These are phyloP conservation scores for Corapipo altera DNA, from an alignment of 2,113 vertebrate species.

Conservation along the genomic window DNA sequence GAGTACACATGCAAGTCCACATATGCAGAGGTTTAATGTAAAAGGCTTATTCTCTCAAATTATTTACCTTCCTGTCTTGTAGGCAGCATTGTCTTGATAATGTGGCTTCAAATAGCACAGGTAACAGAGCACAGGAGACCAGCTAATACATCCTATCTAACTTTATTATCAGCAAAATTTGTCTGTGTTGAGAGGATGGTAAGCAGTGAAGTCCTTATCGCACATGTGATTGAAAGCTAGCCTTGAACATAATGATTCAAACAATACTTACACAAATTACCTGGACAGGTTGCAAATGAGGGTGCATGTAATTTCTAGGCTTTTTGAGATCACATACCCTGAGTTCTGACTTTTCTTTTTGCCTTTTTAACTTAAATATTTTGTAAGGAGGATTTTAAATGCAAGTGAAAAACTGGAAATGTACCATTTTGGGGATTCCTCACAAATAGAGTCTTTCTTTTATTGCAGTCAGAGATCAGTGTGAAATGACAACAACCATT, in stretches of 20 bases:
- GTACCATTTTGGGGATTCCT: background rate
- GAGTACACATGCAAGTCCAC: accelerated
- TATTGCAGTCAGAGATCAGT: background rate
- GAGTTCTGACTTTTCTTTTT: background rate
- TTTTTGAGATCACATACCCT: background rate
- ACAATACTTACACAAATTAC: background rate
- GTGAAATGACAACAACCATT: background rate
- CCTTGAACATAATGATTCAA: background rate
- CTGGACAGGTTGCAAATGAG: background rate
- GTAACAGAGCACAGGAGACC: background rate
- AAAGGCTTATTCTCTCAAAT: background rate
- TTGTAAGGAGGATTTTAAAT: background rate
- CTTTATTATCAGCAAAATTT: background rate
- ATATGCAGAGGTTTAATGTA: background rate
- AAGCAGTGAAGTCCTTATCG: background rate
- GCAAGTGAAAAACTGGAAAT: background rate
- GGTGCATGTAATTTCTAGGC: background rate
- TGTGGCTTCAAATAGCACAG: background rate
- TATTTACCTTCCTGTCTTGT: background rate
- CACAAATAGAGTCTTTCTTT: background rate
- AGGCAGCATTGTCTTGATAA: background rate
- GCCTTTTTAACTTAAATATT: background rate
- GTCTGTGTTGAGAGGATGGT: background rate
- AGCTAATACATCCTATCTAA: background rate
- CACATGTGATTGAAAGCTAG: background rate